Percentiles rank a stretch among this genome's conserved stretches.
Evolutionary conservation across 2,797 vertebrate species (phyloP).

Genomic region (Rhodeus uyekii): DNA sequence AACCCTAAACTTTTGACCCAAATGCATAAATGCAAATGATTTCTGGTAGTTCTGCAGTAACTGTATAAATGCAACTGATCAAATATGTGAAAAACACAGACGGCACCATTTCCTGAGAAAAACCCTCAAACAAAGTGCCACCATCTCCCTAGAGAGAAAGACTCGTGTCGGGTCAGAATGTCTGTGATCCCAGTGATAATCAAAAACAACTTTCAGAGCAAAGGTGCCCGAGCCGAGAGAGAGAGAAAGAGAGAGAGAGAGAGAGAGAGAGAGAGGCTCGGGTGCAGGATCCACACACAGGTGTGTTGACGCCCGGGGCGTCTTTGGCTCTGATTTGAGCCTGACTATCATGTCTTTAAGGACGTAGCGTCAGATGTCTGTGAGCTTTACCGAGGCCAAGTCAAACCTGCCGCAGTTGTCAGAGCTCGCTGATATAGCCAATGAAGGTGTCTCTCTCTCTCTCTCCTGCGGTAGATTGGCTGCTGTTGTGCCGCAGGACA

Average conservation of each 20-base stretch:
- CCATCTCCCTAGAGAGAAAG: conserved; percentile 22
- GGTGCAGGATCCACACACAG: conserved; percentile 93
- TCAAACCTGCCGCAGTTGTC: conserved; percentile 95
- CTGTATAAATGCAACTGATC: not conserved
- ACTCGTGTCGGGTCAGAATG: conserved; percentile 6
- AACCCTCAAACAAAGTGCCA: conserved; percentile 17
- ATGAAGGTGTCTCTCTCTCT: conserved; percentile 75
- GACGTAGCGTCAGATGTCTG: conserved; percentile 90
- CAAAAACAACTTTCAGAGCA: conserved; percentile 73
- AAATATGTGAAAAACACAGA: not conserved
- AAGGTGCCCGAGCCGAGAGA: conserved; percentile 68
- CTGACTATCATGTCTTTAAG: conserved; percentile 94
- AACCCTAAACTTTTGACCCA: not conserved
- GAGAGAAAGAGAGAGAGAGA: conserved; percentile 54
- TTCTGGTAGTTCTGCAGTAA: not conserved
- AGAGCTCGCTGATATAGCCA: conserved; percentile 98
- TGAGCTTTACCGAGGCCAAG: conserved; percentile 94
- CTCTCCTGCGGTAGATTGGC: conserved; percentile 76
- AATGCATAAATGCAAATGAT: not conserved
- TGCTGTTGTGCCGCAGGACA: conserved; percentile 97
- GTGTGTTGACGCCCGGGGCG: conserved; percentile 99
- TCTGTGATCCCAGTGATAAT: conserved; percentile 68
- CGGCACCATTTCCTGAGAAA: not conserved
- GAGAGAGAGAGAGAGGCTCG: conserved; percentile 69
- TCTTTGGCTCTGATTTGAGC: conserved; percentile 98